Evolutionary conservation across 2,888 invertebrate species (phyloP), one percentile per base, ranked within the genome.

Genomic region (Thymelicus acteon): DNA sequence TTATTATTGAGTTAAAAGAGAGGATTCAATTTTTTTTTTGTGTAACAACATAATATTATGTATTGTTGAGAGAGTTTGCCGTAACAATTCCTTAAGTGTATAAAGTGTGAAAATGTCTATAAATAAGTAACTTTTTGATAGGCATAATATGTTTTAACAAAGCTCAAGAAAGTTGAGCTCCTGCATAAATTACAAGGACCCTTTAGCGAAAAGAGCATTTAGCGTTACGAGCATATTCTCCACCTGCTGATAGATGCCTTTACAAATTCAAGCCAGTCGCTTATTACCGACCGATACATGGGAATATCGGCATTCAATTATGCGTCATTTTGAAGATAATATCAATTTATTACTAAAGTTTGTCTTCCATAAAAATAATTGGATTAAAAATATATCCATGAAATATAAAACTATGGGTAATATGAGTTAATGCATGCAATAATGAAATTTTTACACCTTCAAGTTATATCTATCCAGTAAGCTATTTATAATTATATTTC

Each of bases 301-400:
- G 12, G 64, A 64, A 70, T 70, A 70, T 70, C 60, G 49, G 44
- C 58, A 64, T 70, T 64, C 52, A 64, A 70, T 70, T 70, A 70
- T 64, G 49, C 60, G 44, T 57, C 62, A 63, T 69, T 68, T 62
- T 58, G 62, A 47, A 63, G 69, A 69, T 69, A 63, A 58, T 69
- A 69, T 69, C 69, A 69, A 63, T 69, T 69, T 69, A 69, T 69
- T 69, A 60, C 49, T 44, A 64, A 64, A 64, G 60, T 64, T 70
- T 70, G 60, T 60, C 40, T 52, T 70, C 48, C 47, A 57, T 64
- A 64, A 70, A 70, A 64, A 60, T 70, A 70, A 70, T 70, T 64
- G 64, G 70, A 70, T 64, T 70, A 70, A 70, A 70, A 70, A 70
- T 70, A 60, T 40, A 40, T 47, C 31, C 49, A 52, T 37, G 60